Evolutionary conservation across 1,140 invertebrate species (phyloP), one percentile per base, ranked within the genome.

Genomic region (Drosophila orena): DNA sequence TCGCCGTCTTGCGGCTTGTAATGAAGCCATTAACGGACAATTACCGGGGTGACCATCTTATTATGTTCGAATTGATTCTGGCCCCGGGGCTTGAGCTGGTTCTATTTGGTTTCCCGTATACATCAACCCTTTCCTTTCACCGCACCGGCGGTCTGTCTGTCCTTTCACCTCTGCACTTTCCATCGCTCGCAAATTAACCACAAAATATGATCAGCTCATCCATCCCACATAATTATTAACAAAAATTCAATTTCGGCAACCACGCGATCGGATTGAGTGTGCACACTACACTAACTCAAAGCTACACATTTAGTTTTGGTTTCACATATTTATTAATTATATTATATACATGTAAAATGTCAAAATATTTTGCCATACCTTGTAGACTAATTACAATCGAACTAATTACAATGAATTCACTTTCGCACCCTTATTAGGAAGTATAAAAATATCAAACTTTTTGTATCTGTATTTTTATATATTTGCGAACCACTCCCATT

Each of bases 11-110:
- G 66, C 20, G 70, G 60, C 71, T 65, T 77, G 76, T 89, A 88
- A 88, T 88, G 76, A 88, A 88, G 84, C 65, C 76, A 88, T 88
- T 88, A 88, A 72, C 76, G n/a, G 57, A 35, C 83, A 86, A 86
- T 83, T 86, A 65, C 83, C 50, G 35, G 42, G 55, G 49, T 65
- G 59, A 58, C 56, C 56, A 81, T 71, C 71, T 80, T 79, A 77
- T 81, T 65, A 84, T 60, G 62, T 52, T 80, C 60, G 61, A 74
- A 86, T 85, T 78, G 78, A 70, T 78, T 59, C 57, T 30, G 44
- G 20, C 55, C 55, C 37, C 14, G 17, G 24, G 38, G 37, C 0
- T 34, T 42, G 54, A 30, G 46, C 57, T 47, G 38, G 59, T 77
- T 73, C 66, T 58, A 47, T 38, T 14, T 68, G 17, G 24, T 15